Evolutionary conservation across 2,888 invertebrate species (phyloP).

Genomic region (Geophilus truncorum): DNA sequence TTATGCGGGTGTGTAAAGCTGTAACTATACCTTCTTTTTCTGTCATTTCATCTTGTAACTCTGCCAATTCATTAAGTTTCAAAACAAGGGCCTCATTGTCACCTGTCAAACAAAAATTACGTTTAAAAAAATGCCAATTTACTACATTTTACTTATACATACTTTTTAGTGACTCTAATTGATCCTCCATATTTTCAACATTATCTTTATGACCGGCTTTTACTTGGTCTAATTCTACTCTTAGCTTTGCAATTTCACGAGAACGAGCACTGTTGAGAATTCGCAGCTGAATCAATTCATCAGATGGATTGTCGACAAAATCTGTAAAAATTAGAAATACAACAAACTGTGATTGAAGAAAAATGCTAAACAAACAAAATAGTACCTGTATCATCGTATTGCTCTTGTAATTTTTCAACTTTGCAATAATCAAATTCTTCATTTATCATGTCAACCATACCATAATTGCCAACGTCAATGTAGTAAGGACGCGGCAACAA

Average conservation of each 20-base stretch:
- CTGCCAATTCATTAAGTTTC: not conserved
- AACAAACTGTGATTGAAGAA: not conserved
- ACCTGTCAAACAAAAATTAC: not conserved
- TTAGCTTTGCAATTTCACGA: not conserved
- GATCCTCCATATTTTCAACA: not conserved
- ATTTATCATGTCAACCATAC: not conserved
- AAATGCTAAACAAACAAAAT: not conserved
- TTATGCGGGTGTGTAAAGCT: not conserved
- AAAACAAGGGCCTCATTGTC: not conserved
- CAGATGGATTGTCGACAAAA: not conserved
- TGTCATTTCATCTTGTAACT: not conserved
- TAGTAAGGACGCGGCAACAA: too few relatives aligned
- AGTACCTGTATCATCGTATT: not conserved
- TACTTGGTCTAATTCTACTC: not conserved
- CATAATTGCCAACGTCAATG: not conserved
- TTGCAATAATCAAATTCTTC: not conserved
- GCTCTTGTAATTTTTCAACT: not conserved
- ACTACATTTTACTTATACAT: not conserved
- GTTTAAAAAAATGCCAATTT: not conserved
- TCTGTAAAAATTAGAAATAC: not conserved
- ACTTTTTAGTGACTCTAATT: constrained; percentile 1
- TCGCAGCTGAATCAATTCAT: constrained; percentile 2
- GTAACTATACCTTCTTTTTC: not conserved
- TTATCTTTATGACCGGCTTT: not conserved
- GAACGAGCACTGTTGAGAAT: not conserved